Percentiles rank a stretch among this genome's conserved stretches.
Conservation (phyloP, 2,113 vertebrate genomes). For the Zingel zingel region DNA sequence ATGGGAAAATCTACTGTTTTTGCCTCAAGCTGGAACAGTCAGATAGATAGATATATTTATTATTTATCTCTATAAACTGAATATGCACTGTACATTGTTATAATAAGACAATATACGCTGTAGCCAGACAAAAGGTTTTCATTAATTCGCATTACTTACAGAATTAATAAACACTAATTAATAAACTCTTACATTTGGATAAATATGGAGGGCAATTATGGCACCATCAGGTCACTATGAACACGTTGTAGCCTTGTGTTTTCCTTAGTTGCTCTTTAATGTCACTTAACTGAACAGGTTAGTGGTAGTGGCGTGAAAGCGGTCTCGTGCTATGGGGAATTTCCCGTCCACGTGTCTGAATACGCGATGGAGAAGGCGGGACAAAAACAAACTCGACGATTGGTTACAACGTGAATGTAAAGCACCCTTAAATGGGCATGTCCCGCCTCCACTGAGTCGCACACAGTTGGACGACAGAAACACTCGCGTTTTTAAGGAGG, state of each 20-base stretch:
- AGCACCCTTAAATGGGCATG: slow-evolving; percentile 55
- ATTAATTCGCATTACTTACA: background rate
- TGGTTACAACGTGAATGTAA: slow-evolving; percentile 55
- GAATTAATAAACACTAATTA: background rate
- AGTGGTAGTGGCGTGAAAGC: slow-evolving; percentile 46
- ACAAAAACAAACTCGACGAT: slow-evolving; percentile 83
- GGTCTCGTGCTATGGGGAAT: slow-evolving; percentile 83
- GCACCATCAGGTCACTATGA: background rate
- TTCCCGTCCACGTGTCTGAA: slow-evolving; percentile 87
- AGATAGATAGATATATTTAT: background rate
- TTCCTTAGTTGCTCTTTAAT: background rate
- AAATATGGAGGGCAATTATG: background rate
- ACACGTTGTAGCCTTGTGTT: background rate
- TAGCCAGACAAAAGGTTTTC: background rate
- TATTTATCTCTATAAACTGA: background rate
- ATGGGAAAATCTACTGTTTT: background rate
- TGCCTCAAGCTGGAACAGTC: background rate
- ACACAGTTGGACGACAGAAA: slow-evolving; percentile 3
- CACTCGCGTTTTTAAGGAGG: slow-evolving; percentile 43
- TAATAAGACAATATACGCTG: background rate
- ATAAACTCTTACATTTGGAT: background rate
- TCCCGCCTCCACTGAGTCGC: accelerated
- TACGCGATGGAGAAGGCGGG: slow-evolving; percentile 66
- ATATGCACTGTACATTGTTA: background rate
- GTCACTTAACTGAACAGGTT: slow-evolving; percentile 11